Base-by-base conservation (phyloP, 2,113 vertebrate species). In the Gambusia holbrooki region DNA sequence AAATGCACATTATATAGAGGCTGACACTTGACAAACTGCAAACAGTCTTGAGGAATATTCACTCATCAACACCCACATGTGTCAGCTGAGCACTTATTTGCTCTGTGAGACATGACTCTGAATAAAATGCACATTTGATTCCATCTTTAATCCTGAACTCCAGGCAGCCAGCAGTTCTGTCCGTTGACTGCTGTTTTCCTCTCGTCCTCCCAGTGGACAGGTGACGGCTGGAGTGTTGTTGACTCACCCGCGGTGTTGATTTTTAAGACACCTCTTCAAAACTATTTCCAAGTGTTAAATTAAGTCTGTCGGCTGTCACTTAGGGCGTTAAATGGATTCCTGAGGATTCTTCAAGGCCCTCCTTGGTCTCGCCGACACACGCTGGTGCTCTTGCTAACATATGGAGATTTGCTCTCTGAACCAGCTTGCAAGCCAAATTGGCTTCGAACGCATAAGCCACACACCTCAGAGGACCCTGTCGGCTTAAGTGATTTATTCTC, bases 401-500 rank as follows among this genome's bases (percentile, higher is more conserved):
- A 93, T 88, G 92, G 91, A 86, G 90, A 82, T 90, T 91, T 91
- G 88, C 84, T 74, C 78, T 77, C 68, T 86, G 74, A 80, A 86
- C 81, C 69, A 22, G 58, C 27, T 48, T 48, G 33, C 40, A 48
- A 70, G 62, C 71, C 66, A 90, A 84, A 91, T 83, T 86, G 86
- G 87, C 81, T 90, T 87, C 64, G 9, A 73, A 81, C 76, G 42
- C 74, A 4, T 54, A 62, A 68, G 63, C 68, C 15, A 73, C 79
- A 84, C 86, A 90, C 89, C 92, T 90, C 85, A 32, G 54, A 82
- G 81, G 75, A 81, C 77, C 74, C 62, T 54, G 76, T 25, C 88
- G 81, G 63, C 91, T 92, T 91, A 93, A 92, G 90, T 67, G 87
- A 88, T 91, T 92, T 89, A 87, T 67, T 89, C 80, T 58, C 67